phyloP scores from a whole-genome alignment of 2,113 vertebrate genomes.

The Recurvirostra avosetta region DNA sequence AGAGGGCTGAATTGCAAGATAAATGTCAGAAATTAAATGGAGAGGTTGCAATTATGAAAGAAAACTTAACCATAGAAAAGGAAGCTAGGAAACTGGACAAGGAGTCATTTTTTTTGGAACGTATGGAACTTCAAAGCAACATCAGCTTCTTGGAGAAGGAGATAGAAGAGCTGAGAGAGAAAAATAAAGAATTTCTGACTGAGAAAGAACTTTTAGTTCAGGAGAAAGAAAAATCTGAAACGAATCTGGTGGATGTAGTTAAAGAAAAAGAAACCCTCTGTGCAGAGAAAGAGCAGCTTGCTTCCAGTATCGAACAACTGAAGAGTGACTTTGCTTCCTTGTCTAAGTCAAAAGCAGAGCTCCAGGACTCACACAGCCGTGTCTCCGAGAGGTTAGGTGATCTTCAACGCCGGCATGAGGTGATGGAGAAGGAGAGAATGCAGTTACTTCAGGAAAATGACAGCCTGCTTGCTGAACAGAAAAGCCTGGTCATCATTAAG shows the following conservation, averaged over 20 bases:
- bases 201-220: constrained; percentile 68
- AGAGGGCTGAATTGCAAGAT: constrained; percentile 67
- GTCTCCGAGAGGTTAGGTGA: constrained; percentile 71
- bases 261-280: constrained; percentile 67
- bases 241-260: constrained; percentile 57
- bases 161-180: constrained; percentile 38
- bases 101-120: constrained; percentile 51
- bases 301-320: constrained; percentile 69
- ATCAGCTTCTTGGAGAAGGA: constrained; percentile 67
- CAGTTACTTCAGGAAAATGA: constrained; percentile 64
- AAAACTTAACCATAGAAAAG: constrained; percentile 65
- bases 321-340: constrained; percentile 62
- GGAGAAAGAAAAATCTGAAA: constrained; percentile 71
- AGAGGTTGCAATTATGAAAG: constrained; percentile 56
- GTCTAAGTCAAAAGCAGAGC: constrained; percentile 70
- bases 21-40: constrained; percentile 70
- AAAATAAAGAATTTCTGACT: constrained; percentile 61
- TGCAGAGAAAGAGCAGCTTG: constrained; percentile 66
- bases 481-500: constrained; percentile 35
- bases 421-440: constrained; percentile 50
- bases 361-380: constrained; percentile 61
- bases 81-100: constrained; percentile 69
- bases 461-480: constrained; percentile 56
- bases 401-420: constrained; percentile 62
- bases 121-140: constrained; percentile 54